Conservation (phyloP, 1,140 invertebrate species). For the Drosophila fuyamai region DNA sequence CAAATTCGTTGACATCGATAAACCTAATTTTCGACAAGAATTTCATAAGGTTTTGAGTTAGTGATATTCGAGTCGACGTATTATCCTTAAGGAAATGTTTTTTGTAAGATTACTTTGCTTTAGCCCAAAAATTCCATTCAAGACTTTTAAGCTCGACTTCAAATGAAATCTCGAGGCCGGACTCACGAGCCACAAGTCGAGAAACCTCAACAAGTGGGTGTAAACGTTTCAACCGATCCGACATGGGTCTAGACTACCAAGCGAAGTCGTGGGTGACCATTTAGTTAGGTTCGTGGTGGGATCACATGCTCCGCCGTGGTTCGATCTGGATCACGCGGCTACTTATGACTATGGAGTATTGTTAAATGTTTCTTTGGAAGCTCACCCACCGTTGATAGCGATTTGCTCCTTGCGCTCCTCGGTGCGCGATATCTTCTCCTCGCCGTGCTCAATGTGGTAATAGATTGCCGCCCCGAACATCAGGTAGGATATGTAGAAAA, state of each 20-base stretch:
- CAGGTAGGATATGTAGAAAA: constrained; percentile 91
- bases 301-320: constrained; percentile 48
- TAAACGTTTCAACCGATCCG: constrained; percentile 1
- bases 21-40: no score
- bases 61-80: no score
- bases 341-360: constrained; percentile 4
- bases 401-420: constrained; percentile 87
- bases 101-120: background rate
- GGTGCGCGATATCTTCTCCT: constrained; percentile 87
- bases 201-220: constrained; percentile 22
- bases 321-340: constrained; percentile 24
- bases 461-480: constrained; percentile 91
- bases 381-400: constrained; percentile 89
- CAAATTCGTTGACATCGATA: no score
- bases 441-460: constrained; percentile 90
- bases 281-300: constrained; percentile 40
- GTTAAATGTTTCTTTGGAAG: constrained; percentile 5
- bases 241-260: constrained; percentile 29
- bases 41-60: no score
- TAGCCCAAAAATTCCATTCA: background rate
- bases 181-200: background rate
- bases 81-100: no score
- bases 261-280: constrained; percentile 56
- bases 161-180: background rate
- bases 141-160: background rate